phyloP scores from a whole-genome alignment of 2,113 vertebrate species.

The Nesoenas mayeri region DNA sequence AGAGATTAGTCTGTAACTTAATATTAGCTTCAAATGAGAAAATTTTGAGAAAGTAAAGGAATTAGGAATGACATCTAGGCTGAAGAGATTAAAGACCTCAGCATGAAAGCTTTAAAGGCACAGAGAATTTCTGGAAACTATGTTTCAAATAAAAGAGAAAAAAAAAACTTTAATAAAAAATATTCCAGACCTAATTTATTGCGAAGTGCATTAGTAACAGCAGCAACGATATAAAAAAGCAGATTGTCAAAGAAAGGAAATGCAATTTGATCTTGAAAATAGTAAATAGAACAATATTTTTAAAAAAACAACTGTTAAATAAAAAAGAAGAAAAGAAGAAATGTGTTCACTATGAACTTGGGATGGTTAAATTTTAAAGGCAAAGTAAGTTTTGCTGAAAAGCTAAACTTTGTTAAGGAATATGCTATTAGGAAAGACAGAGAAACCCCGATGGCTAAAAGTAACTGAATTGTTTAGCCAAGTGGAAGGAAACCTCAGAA shows the following conservation, averaged over 20 bases:
- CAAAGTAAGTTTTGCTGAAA: not conserved
- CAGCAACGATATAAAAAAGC: not conserved
- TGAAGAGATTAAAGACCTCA: not conserved
- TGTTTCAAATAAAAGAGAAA: not conserved
- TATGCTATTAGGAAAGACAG: not conserved
- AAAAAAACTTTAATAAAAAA: not conserved
- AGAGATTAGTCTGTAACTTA: not conserved
- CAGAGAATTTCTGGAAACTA: not conserved
- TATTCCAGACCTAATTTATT: not conserved
- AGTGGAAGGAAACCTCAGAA: not conserved
- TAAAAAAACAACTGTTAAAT: not conserved
- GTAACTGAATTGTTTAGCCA: not conserved
- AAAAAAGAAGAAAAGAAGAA: not conserved
- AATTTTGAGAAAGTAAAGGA: not conserved
- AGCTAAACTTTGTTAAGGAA: not conserved
- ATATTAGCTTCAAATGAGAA: not conserved
- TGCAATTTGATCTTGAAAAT: not conserved
- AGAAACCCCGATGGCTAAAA: not conserved
- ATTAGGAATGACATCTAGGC: not conserved
- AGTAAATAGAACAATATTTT: not conserved
- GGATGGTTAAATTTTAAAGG: not conserved
- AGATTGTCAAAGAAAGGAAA: not conserved
- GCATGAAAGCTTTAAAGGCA: not conserved
- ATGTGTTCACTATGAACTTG: not conserved
- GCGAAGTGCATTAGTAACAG: not conserved